phyloP scores from a whole-genome alignment of 2,113 vertebrate species.

The Scopus umbretta region DNA sequence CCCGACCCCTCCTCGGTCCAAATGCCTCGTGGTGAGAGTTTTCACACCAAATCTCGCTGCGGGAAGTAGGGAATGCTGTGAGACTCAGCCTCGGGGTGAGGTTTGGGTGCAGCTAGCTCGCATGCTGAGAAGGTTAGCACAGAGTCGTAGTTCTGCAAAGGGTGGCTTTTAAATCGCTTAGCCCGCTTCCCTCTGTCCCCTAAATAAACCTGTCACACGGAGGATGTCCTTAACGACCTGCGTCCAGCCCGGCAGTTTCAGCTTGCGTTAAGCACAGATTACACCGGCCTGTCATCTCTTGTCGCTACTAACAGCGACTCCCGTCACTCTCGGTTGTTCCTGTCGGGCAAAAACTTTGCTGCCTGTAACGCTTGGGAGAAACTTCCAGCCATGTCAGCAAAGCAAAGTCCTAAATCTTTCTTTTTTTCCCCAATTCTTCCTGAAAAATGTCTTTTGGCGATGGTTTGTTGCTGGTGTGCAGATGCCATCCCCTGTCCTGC shows the following conservation, averaged over 20 bases:
- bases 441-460: not conserved
- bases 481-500: too few relatives aligned
- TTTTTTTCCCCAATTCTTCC: not conserved
- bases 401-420: not conserved
- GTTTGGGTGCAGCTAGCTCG: not conserved
- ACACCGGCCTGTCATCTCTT: not conserved
- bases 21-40: not conserved
- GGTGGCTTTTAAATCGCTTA: too few relatives aligned
- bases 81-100: not conserved
- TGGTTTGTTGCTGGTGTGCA: not conserved
- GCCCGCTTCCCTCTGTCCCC: not conserved
- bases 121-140: not conserved
- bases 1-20: not conserved
- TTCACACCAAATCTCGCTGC: not conserved
- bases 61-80: not conserved
- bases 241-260: not conserved
- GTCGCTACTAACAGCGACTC: not conserved
- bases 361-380: not conserved
- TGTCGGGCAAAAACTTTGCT: not conserved
- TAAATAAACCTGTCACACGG: not conserved
- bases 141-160: not conserved
- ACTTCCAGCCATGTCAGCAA: not conserved
- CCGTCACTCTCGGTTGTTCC: fast-evolving
- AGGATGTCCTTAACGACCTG: not conserved
- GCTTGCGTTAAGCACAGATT: not conserved